Evolutionary conservation across 2,888 invertebrate genomes (phyloP).

Genomic region (Argynnis bischoffii): DNA sequence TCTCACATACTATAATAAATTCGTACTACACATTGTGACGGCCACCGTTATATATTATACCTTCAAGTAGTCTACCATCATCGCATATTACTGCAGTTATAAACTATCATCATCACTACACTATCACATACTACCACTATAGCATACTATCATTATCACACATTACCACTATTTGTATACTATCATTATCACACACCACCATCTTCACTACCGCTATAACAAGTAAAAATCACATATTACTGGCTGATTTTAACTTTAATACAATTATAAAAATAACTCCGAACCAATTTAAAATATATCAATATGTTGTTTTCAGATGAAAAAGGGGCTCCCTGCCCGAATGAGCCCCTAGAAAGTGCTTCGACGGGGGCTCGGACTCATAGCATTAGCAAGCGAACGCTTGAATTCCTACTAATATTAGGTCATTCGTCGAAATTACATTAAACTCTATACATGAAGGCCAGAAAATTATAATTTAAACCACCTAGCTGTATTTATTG

Average conservation of each 20-base stretch:
- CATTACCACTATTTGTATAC: too few species aligned
- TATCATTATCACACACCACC: too few species aligned
- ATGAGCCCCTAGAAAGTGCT: constrained; percentile 75
- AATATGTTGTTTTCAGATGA: not conserved
- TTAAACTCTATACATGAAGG: constrained; percentile 11
- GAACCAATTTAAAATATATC: not conserved
- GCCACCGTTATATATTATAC: too few species aligned
- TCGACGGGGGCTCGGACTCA: constrained; percentile 60
- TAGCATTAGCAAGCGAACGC: constrained; percentile 42
- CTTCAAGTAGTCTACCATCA: too few species aligned
- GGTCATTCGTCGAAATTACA: constrained; percentile 50
- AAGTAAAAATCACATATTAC: too few species aligned
- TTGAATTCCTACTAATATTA: constrained; percentile 70
- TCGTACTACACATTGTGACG: too few species aligned
- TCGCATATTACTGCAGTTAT: too few species aligned
- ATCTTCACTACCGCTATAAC: too few species aligned
- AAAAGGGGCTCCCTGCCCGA: not conserved
- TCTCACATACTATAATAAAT: too few species aligned
- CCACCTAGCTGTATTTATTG: constrained; percentile 21
- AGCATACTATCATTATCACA: too few species aligned
- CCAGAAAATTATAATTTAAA: constrained; percentile 16
- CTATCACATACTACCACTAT: too few species aligned
- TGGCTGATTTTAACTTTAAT: not conserved
- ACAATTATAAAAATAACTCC: not conserved
- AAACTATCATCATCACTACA: too few species aligned